Base-by-base conservation (phyloP, 1,140 invertebrate species). In the Doryteuthis pealeii region DNA sequence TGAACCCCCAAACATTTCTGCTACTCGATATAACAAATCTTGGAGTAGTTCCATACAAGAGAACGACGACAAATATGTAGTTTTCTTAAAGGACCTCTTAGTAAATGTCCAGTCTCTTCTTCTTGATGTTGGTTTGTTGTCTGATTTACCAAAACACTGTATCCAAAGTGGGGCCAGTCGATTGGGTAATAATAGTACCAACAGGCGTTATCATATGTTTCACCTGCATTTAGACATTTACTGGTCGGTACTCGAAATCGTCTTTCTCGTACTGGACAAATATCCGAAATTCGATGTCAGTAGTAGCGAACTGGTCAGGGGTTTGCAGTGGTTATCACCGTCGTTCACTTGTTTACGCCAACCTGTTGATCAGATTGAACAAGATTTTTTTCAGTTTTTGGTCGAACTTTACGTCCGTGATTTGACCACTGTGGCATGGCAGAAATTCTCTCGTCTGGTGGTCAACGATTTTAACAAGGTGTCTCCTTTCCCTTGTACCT, bases 401-500 rank as follows among this genome's bases (percentile, higher is more conserved):
- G 54, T 22, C 22, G 0, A 8, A 6, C 26, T 15, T 62, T n/a
- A n/a, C 18, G 18, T 62, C 18, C 18, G 54, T 5, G 54, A 62
- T 28, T 62, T 62, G 18, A n/a, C 54, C 22, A 6, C 10, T 6
- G 6, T 62, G 18, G 54, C 54, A n/a, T 62, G 54, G 22, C 54
- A 62, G 54, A 2, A 18, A n/a, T 62, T 62, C 26, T 62, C 54
- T 12, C 6, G 6, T 15, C 54, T 62, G 18, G 10, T 1, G 18
- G 5, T 15, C 26, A n/a, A 5, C 26, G 54, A 62, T 18, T 22
- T n/a, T 5, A 62, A 22, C 54, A 62, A 71, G 1, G 72, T 40
- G 14, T 75, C 73, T 32, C 78, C 78, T 14, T 79, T 77, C 54
- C 49, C 71, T 1, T 79, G 78, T 69, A 40, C 65, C 35, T 79